Conservation (phyloP, 1,140 invertebrate genomes). For the Formica exsecta region DNA sequence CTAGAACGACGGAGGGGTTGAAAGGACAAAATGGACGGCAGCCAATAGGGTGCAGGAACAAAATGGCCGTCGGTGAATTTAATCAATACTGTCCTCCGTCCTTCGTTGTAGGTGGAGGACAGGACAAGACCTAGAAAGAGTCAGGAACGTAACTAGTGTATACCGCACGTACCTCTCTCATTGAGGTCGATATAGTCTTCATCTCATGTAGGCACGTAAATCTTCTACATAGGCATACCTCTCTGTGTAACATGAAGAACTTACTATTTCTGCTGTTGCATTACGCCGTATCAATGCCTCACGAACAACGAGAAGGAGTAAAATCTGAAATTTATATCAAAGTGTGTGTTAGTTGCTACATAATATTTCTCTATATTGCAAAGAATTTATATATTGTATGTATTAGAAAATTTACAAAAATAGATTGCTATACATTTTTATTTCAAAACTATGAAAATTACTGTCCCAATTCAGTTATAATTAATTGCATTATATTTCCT, state of each 20-base stretch:
- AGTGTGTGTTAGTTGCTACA: not conserved
- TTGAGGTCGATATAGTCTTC: slow-evolving; percentile 64
- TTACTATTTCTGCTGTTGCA: not conserved
- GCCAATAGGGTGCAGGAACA: slow-evolving; percentile 82
- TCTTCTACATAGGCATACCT: not conserved
- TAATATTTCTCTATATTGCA: not conserved
- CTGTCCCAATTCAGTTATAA: not conserved
- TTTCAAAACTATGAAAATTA: not conserved
- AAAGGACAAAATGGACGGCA: slow-evolving; percentile 85
- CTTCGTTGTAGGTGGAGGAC: slow-evolving; percentile 75
- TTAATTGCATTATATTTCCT: not conserved
- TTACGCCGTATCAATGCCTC: not conserved
- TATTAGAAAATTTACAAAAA: not conserved
- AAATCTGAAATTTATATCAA: not conserved
- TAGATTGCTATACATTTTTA: not conserved
- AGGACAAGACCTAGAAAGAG: slow-evolving; percentile 66
- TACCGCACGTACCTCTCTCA: slow-evolving; percentile 52
- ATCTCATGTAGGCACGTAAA: slow-evolving; percentile 8
- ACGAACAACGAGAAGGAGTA: not conserved
- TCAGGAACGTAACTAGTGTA: slow-evolving; percentile 79
- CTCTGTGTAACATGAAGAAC: slow-evolving; percentile 20
- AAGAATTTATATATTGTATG: not conserved
- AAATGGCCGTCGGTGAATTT: slow-evolving; percentile 86
- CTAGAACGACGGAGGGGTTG: slow-evolving; percentile 29
- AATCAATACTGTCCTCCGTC: slow-evolving; percentile 84